Evolutionary conservation across 92 coral and sea anemone species (phyloP).

Genomic region (Metridium senile): DNA sequence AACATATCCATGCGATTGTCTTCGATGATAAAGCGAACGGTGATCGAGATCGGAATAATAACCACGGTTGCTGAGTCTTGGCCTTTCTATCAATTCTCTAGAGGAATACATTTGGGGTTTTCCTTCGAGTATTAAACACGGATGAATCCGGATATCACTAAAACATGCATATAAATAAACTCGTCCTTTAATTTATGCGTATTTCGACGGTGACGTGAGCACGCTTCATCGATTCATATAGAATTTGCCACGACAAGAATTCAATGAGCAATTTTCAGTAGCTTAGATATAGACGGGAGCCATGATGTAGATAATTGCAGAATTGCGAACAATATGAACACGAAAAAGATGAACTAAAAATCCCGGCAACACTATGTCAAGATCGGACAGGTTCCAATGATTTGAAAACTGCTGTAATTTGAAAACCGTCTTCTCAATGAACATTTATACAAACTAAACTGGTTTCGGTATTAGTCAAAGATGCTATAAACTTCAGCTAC

Average conservation of each 20-base stretch:
- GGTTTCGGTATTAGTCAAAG: not conserved
- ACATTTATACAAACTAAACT: not conserved
- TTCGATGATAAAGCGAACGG: constrained; percentile 6
- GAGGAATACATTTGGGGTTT: constrained; percentile 19
- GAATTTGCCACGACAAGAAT: constrained; percentile 6
- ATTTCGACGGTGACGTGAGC: constrained; percentile 19
- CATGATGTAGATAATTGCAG: too few species aligned
- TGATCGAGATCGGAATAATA: constrained; percentile 21
- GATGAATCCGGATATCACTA: not conserved
- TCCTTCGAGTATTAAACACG: not conserved
- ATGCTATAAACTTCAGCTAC: not conserved
- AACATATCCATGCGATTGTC: constrained; percentile 19
- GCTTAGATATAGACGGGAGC: too few species aligned
- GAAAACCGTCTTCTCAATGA: not conserved
- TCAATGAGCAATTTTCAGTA: not conserved
- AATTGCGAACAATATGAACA: too few species aligned
- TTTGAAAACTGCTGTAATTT: not conserved
- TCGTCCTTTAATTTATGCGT: constrained; percentile 22
- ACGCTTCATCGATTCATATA: constrained; percentile 42
- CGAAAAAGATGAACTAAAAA: too few species aligned
- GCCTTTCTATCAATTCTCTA: not conserved
- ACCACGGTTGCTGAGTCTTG: constrained; percentile 10
- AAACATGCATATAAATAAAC: not conserved
- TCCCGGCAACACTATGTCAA: too few species aligned
- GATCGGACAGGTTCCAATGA: too few species aligned